phyloP scores from a whole-genome alignment of 2,888 invertebrate genomes.

The Patella ulyssiponensis region DNA sequence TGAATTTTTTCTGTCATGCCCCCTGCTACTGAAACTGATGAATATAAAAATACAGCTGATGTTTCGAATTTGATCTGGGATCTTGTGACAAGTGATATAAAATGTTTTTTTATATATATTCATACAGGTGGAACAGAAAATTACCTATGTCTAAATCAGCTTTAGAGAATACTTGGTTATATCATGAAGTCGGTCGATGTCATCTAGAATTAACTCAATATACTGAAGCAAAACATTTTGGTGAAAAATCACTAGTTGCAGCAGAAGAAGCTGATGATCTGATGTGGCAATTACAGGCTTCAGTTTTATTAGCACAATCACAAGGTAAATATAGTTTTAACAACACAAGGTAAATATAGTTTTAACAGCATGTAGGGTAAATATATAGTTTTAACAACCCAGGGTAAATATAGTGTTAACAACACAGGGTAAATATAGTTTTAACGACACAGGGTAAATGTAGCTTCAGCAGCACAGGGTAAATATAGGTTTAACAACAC shows the following conservation, averaged over 20 bases:
- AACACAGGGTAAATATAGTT: no score
- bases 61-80: no score
- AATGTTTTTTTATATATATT: not conserved
- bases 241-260: slow-evolving; percentile 62
- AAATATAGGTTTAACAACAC: no score
- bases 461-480: no score
- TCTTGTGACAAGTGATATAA: no score
- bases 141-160: slow-evolving; percentile 69
- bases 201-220: slow-evolving; percentile 68
- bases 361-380: no score
- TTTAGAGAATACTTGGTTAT: slow-evolving; percentile 72
- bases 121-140: slow-evolving; percentile 69
- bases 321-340: slow-evolving; percentile 49
- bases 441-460: no score
- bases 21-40: no score
- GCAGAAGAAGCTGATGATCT: slow-evolving; percentile 65
- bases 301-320: slow-evolving; percentile 68
- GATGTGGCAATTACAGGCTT: slow-evolving; percentile 70
- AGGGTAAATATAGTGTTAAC: no score
- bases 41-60: no score
- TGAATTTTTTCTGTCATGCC: no score
- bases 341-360: no score
- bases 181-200: slow-evolving; percentile 73
- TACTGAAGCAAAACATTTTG: slow-evolving; percentile 58
- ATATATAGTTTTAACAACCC: not conserved